Evolutionary conservation across 1,140 invertebrate genomes (phyloP).

Genomic region (Aphaenogaster floridana): DNA sequence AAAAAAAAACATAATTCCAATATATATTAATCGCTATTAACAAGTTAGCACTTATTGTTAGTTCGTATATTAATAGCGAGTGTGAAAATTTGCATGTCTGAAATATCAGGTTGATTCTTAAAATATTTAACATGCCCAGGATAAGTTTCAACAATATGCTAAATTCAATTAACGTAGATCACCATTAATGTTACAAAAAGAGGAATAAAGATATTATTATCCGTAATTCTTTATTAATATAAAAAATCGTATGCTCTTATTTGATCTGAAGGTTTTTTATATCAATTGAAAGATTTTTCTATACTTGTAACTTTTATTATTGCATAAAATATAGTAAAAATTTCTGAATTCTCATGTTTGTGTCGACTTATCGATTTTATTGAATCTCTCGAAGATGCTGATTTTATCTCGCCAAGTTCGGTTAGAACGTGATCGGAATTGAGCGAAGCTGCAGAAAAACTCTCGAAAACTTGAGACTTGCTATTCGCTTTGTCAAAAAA

Average conservation of each 20-base stretch:
- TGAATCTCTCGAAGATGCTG: not conserved
- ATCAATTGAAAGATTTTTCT: not conserved
- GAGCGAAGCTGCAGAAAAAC: not conserved
- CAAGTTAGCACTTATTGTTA: not conserved
- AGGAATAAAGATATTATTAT: not conserved
- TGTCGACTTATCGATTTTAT: not conserved
- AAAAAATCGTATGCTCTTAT: not conserved
- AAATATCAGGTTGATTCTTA: not conserved
- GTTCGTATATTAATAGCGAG: not conserved
- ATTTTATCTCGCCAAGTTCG: not conserved
- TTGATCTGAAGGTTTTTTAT: not conserved
- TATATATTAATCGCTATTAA: constrained; percentile 13
- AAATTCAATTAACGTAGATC: not conserved
- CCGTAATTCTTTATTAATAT: not conserved
- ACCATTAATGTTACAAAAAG: not conserved
- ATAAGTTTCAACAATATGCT: not conserved
- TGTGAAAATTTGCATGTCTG: not conserved
- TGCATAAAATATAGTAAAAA: not conserved
- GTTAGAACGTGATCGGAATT: constrained; percentile 7
- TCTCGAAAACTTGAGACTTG: constrained; percentile 5
- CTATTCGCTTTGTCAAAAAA: not conserved
- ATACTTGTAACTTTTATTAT: not conserved
- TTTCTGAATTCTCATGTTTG: not conserved
- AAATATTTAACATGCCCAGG: not conserved
- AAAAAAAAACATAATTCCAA: not conserved